A percentile compares a stretch with the other conserved stretches of the same genome.
Conservation (phyloP, 2,888 invertebrate genomes). For the Coleophora deauratella region DNA sequence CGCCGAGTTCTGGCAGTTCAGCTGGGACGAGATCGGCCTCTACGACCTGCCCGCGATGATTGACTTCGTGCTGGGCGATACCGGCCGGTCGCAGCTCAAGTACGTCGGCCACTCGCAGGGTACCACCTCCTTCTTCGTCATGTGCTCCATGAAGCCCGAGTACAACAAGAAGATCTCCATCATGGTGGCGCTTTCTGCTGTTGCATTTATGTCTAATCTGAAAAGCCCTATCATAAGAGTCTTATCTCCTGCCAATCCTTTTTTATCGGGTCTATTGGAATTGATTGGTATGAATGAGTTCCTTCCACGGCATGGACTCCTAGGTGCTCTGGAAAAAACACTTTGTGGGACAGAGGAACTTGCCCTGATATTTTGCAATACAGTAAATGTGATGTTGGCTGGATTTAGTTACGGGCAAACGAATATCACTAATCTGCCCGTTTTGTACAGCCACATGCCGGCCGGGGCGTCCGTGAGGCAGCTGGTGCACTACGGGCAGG, state of each 20-base stretch:
- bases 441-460: slow-evolving; percentile 45
- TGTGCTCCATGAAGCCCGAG: slow-evolving; percentile 66
- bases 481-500: slow-evolving; percentile 49
- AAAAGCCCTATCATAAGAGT: slow-evolving; percentile 43
- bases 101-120: slow-evolving; percentile 85
- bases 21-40: slow-evolving; percentile 86
- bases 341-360: background rate
- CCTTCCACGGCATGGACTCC: slow-evolving; percentile 49
- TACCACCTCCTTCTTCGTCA: slow-evolving; percentile 73
- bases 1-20: slow-evolving; percentile 77
- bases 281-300: slow-evolving; percentile 76
- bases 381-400: background rate
- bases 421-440: background rate
- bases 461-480: slow-evolving; percentile 47
- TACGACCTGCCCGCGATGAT: slow-evolving; percentile 87
- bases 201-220: slow-evolving; percentile 64
- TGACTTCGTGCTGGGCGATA: slow-evolving; percentile 75
- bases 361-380: background rate
- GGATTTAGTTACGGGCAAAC: background rate
- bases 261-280: slow-evolving; percentile 28
- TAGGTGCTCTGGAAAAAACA: background rate
- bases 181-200: slow-evolving; percentile 73
- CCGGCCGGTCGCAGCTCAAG: slow-evolving; percentile 60
- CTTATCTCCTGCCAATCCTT: slow-evolving; percentile 30
- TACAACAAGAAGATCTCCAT: slow-evolving; percentile 71